A percentile compares a stretch with the other conserved stretches of the same genome.
phyloP scores from a whole-genome alignment of 2,888 invertebrate genomes.

The Mongoloraphidia duomilia region DNA sequence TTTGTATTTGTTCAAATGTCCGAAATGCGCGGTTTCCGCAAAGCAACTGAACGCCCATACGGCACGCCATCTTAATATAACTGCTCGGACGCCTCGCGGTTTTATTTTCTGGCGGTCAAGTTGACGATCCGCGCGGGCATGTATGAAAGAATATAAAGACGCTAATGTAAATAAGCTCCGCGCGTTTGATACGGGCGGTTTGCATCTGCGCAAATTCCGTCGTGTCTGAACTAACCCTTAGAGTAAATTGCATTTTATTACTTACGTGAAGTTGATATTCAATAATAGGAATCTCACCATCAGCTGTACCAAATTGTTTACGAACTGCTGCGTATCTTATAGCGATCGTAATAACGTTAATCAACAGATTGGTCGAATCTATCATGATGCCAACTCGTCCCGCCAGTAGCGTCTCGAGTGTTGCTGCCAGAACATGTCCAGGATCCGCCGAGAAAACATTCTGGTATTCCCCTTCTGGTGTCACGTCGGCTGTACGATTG shows the following conservation, averaged over 20 bases:
- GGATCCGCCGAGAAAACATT: slow-evolving; percentile 85
- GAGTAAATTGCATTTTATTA: slow-evolving; percentile 9
- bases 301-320: slow-evolving; percentile 51
- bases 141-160: too few relatives aligned
- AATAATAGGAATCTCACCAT: slow-evolving; percentile 57
- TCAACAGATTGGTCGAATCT: slow-evolving; percentile 49
- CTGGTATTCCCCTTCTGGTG: slow-evolving; percentile 73
- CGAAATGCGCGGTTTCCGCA: too few relatives aligned
- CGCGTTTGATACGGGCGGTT: too few relatives aligned
- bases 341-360: slow-evolving; percentile 60
- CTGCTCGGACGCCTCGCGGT: too few relatives aligned
- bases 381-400: slow-evolving; percentile 64
- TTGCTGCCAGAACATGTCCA: slow-evolving; percentile 68
- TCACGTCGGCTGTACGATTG: slow-evolving; percentile 81
- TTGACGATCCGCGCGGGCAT: too few relatives aligned
- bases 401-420: slow-evolving; percentile 73
- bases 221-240: too few relatives aligned
- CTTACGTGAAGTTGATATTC: slow-evolving; percentile 73
- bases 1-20: too few relatives aligned
- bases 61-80: too few relatives aligned
- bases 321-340: slow-evolving; percentile 67
- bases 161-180: too few relatives aligned
- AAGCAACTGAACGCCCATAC: too few relatives aligned
- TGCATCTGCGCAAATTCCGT: too few relatives aligned
- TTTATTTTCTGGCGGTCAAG: too few relatives aligned